Evolutionary conservation across 2,113 vertebrate genomes (phyloP), one percentile per base, ranked within the genome.

Genomic region (Zapus hudsonius): DNA sequence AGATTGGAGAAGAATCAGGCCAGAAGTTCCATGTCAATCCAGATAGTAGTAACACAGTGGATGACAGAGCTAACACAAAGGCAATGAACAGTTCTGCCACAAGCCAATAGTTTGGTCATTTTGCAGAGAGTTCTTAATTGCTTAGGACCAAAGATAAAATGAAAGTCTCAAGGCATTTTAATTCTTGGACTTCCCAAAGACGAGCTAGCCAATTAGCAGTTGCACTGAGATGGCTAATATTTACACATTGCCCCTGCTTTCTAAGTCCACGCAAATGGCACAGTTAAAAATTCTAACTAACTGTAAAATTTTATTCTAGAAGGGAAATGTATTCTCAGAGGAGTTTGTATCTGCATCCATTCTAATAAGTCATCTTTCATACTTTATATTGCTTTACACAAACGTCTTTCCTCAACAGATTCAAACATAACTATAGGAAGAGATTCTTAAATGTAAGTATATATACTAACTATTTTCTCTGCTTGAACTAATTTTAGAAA

Each of bases 361-460:
- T 92, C 52, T 89, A 87, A 40, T 5, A 38, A 10, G 40, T 4
- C 8, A 47, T 36, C 29, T 52, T 96, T 92, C n/a, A 59, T 75
- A 31, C 66, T 66, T 89, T 82, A n/a, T 36, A 17, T 8, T 86
- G 22, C 29, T 27, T 7, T 92, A 59, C 75, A 57, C 29, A 88
- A 64, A 94, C 15, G 90, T 90, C 40, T 88, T 88, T 4, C 23
- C 31, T 11, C 27, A 66, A n/a, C n/a, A 81, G 25, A 95, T 87
- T 91, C 64, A 94, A 84, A 69, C 87, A 29, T 93, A 91, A 87
- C 87, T 94, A 38, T 52, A 82, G 52, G 70, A 96, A 94, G 47
- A 52, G 22, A 67, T 59, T 91, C 73, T 76, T 52, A 91, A 92
- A 38, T 78, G 25, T 90, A 91, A 89, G 69, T 89, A 90, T 17